phyloP scores from a whole-genome alignment of 2,888 invertebrate genomes.

The Hirudinaria manillensis region DNA sequence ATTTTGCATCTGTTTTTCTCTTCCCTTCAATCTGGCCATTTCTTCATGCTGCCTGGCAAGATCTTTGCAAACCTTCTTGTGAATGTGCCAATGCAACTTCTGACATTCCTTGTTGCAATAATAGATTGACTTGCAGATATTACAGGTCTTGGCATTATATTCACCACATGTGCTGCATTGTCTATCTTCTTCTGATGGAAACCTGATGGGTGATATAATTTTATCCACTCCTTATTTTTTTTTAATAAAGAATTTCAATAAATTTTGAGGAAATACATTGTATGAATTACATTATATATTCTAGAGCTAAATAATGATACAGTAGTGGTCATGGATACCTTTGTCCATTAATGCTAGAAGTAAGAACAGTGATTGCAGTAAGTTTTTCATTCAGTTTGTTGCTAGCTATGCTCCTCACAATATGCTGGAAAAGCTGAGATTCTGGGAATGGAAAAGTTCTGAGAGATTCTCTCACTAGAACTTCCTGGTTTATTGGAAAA shows the following conservation, averaged over 20 bases:
- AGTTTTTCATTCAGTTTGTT: slow-evolving; percentile 57
- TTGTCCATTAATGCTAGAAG: slow-evolving; percentile 32
- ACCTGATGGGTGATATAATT: not conserved
- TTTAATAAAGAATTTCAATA: not conserved
- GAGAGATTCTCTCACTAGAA: slow-evolving; percentile 75
- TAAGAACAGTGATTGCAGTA: slow-evolving; percentile 62
- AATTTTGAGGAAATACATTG: no score
- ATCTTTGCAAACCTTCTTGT: slow-evolving; percentile 54
- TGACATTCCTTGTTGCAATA: slow-evolving; percentile 94
- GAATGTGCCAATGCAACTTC: slow-evolving; percentile 65
- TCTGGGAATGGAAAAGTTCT: slow-evolving; percentile 85
- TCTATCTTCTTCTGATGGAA: slow-evolving; percentile 51
- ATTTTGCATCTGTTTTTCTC: slow-evolving; percentile 8
- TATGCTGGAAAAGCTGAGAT: slow-evolving; percentile 64
- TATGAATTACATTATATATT: no score
- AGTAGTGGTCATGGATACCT: not conserved
- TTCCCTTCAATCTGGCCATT: slow-evolving; percentile 11
- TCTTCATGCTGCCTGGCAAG: slow-evolving; percentile 43
- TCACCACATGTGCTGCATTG: slow-evolving; percentile 49
- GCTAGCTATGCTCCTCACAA: slow-evolving; percentile 47
- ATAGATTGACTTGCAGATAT: slow-evolving; percentile 80
- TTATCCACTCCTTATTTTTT: not conserved
- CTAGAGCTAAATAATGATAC: not conserved
- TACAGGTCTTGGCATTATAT: slow-evolving; percentile 78
- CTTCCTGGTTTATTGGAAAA: slow-evolving; percentile 60